Conservation (phyloP, 2,113 vertebrate genomes). For the Tachysurus fulvidraco region DNA sequence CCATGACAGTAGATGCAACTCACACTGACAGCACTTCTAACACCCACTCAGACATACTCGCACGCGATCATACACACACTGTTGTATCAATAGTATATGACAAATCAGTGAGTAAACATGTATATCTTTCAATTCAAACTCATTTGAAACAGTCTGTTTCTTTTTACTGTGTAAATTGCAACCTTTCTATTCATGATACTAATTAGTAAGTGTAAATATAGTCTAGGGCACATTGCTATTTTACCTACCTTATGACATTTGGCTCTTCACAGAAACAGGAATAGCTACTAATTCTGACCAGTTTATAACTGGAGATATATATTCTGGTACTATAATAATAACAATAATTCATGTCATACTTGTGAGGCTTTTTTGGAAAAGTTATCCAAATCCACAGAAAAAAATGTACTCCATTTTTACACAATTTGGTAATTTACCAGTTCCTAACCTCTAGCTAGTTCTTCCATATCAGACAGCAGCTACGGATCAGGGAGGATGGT, state of each 20-base stretch:
- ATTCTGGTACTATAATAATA: not conserved
- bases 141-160: not conserved
- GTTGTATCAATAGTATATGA: not conserved
- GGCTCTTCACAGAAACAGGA: not conserved
- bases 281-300: not conserved
- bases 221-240: not conserved
- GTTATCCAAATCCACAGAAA: not conserved
- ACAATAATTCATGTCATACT: not conserved
- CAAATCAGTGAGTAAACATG: not conserved
- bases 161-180: not conserved
- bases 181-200: not conserved
- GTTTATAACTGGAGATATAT: not conserved
- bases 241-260: not conserved
- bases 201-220: not conserved
- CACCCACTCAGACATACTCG: not conserved
- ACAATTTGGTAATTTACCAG: not conserved
- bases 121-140: not conserved
- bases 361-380: not conserved
- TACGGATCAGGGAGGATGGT: not conserved
- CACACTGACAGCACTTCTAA: conserved; percentile 26
- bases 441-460: not conserved
- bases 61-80: not conserved
- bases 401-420: not conserved
- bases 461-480: not conserved
- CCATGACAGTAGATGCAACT: conserved; percentile 7